Evolutionary conservation across 1,140 invertebrate genomes (phyloP).

Genomic region (Mercenaria mercenaria): DNA sequence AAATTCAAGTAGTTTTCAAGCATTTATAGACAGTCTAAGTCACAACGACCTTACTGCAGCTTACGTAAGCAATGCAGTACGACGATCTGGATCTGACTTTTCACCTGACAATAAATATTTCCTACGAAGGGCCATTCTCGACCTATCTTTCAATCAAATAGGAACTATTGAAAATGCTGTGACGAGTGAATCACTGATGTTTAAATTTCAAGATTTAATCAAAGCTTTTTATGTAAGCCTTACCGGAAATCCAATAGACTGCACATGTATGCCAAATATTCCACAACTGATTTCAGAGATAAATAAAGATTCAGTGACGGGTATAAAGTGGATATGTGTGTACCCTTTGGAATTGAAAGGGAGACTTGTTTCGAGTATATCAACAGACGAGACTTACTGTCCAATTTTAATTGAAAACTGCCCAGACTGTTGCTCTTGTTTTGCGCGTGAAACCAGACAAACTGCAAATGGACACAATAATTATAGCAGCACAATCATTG

Average conservation of each 20-base stretch:
- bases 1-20: not conserved
- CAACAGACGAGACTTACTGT: not conserved
- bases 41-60: not conserved
- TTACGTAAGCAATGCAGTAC: not conserved
- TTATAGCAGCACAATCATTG: not conserved
- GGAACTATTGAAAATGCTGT: not conserved
- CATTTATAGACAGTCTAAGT: not conserved
- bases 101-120: not conserved
- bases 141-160: not conserved
- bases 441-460: not conserved
- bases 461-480: not conserved
- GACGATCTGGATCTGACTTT: not conserved
- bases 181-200: not conserved
- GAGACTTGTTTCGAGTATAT: not conserved
- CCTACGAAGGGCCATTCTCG: not conserved
- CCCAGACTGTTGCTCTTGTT: not conserved
- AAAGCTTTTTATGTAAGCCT: not conserved
- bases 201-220: not conserved
- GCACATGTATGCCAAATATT: not conserved
- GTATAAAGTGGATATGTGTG: not conserved
- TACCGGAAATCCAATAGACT: not conserved
- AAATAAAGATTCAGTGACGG: not conserved
- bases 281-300: not conserved
- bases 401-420: not conserved
- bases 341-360: not conserved